phyloP scores from a whole-genome alignment of 1,140 invertebrate genomes.

The Luehdorfia chinensis region DNA sequence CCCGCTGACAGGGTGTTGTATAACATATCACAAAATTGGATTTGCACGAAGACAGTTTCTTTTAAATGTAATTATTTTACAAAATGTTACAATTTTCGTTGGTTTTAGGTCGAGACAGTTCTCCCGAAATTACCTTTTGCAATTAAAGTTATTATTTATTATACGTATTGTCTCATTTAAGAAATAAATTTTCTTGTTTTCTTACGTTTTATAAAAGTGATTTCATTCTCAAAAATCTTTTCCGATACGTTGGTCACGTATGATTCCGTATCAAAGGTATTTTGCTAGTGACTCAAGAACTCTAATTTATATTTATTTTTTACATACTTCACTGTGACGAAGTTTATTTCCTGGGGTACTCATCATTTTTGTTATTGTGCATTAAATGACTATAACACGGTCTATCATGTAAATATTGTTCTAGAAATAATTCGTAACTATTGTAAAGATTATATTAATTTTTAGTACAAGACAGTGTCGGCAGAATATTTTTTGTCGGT shows the following conservation, averaged over 20 bases:
- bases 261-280: constrained; percentile 5
- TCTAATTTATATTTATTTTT: background rate
- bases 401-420: no score
- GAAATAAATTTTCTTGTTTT: no score
- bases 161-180: no score
- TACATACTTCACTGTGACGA: background rate
- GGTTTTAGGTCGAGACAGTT: background rate
- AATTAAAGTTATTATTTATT: no score
- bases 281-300: background rate
- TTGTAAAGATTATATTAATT: background rate
- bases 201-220: no score
- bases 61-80: constrained; percentile 15
- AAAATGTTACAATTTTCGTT: constrained; percentile 10
- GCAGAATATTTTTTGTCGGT: no score
- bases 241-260: no score
- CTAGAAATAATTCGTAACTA: background rate
- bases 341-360: constrained; percentile 1
- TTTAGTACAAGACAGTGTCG: background rate
- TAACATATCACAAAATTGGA: constrained; percentile 56
- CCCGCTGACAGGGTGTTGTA: constrained; percentile 53
- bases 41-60: constrained; percentile 19
- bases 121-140: no score
- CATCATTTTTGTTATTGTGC: no score
- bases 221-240: no score
- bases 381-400: no score